Conservation (phyloP, 2,113 vertebrate genomes). For the Symphodus melops region DNA sequence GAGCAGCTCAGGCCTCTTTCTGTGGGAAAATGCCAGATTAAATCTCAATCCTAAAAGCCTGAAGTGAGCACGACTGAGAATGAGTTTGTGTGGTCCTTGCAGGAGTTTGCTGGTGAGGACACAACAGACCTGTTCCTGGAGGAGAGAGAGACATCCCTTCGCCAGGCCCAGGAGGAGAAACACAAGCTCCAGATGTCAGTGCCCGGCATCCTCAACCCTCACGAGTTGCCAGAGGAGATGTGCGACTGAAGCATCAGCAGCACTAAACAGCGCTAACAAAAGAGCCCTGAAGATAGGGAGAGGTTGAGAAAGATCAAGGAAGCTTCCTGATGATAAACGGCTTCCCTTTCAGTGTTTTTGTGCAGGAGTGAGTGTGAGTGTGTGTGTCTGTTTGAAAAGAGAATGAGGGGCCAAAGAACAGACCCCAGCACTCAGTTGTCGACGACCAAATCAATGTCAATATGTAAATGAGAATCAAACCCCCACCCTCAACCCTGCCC, state of each 20-base stretch:
- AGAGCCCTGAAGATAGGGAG: slow-evolving; percentile 38
- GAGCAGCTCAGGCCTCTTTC: no score
- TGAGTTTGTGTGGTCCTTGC: slow-evolving; percentile 28
- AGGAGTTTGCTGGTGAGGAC: slow-evolving; percentile 98
- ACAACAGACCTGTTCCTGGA: slow-evolving; percentile 96
- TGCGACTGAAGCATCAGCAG: slow-evolving; percentile 85
- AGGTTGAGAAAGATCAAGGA: slow-evolving; percentile 68
- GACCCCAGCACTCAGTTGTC: slow-evolving; percentile 89
- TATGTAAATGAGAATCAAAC: slow-evolving; percentile 91
- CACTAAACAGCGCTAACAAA: slow-evolving; percentile 1
- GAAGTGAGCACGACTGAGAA: not conserved
- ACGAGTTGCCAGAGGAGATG: slow-evolving; percentile 99
- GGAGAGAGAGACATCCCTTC: slow-evolving; percentile 93
- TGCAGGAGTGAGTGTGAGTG: no score
- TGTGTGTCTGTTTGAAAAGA: slow-evolving; percentile 29
- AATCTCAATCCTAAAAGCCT: no score
- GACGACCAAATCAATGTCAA: slow-evolving; percentile 97
- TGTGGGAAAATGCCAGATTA: no score
- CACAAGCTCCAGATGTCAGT: slow-evolving; percentile 98
- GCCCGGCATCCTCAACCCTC: slow-evolving; percentile 97
- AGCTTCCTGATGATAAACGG: slow-evolving; percentile 68
- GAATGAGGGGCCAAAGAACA: slow-evolving; percentile 57
- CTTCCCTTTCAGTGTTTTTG: slow-evolving; percentile 53
- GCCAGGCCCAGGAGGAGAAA: slow-evolving; percentile 97
- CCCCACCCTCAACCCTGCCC: not conserved